Evolutionary conservation across 2,797 vertebrate species (phyloP).

Genomic region (Gymnoscopelus microlampas): DNA sequence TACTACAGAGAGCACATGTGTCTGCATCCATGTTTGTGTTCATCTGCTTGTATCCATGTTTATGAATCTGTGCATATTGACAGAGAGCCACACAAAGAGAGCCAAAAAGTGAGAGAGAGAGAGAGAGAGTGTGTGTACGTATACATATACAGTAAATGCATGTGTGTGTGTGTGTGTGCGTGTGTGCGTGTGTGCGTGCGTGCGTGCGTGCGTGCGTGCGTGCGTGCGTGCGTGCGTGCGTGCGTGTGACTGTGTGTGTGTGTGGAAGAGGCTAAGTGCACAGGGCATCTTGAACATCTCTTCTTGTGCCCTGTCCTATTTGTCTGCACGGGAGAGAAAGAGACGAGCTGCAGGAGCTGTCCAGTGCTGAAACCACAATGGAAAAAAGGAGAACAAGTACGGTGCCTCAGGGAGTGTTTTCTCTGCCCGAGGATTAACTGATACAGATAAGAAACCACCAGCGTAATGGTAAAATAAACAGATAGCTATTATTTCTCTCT

Average conservation of each 20-base stretch:
- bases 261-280: too few species aligned
- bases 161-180: too few species aligned
- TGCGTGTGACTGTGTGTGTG: neutral
- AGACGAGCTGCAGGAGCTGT: constrained; percentile 58
- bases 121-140: neutral
- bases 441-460: constrained; percentile 23
- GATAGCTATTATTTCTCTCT: constrained; percentile 41
- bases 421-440: constrained; percentile 47
- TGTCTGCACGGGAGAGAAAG: constrained; percentile 24
- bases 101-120: constrained; percentile 5
- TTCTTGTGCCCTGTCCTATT: constrained; percentile 14
- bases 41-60: neutral
- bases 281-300: neutral
- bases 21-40: too few species aligned
- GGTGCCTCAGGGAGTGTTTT: constrained; percentile 26
- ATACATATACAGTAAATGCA: too few species aligned
- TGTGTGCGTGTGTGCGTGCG: too few species aligned
- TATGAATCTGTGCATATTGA: neutral
- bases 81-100: neutral
- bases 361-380: constrained; percentile 66
- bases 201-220: too few species aligned
- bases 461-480: constrained; percentile 59
- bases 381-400: constrained; percentile 5
- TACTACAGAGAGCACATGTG: too few species aligned
- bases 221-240: constrained; percentile 7